Percentiles rank a stretch among this genome's conserved stretches.
Conservation (phyloP, 2,113 vertebrate genomes). For the Bufo gargarizans region DNA sequence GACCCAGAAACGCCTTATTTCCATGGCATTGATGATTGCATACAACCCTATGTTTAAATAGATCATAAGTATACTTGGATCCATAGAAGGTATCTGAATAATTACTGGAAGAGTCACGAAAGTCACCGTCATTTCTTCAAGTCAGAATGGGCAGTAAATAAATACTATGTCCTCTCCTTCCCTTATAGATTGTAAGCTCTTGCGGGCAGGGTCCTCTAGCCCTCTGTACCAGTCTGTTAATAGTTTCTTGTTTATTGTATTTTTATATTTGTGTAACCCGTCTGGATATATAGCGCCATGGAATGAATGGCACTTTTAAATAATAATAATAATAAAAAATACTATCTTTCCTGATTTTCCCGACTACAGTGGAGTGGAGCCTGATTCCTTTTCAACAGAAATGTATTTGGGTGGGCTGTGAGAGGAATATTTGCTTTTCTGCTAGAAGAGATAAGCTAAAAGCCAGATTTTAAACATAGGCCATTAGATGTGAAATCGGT, state of each 20-base stretch:
- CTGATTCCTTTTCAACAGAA: not conserved
- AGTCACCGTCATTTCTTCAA: not conserved
- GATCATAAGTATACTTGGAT: not conserved
- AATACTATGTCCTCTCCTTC: not conserved
- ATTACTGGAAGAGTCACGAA: not conserved
- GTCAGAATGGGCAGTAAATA: not conserved
- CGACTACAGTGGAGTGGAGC: not conserved
- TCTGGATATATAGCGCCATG: too few species aligned
- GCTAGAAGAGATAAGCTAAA: slow-evolving; percentile 5
- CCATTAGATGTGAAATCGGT: not conserved
- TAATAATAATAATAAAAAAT: too few species aligned
- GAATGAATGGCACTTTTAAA: too few species aligned
- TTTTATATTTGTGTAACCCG: too few species aligned
- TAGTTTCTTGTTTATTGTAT: too few species aligned
- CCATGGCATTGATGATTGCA: not conserved
- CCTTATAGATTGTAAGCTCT: too few species aligned
- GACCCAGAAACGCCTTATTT: not conserved
- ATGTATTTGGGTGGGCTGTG: not conserved
- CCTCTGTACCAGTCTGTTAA: too few species aligned
- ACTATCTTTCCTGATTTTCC: not conserved
- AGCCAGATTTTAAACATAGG: not conserved
- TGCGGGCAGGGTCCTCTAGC: too few species aligned
- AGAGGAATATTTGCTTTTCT: not conserved
- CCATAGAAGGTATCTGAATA: not conserved
- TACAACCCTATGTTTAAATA: not conserved